Evolutionary conservation across 2,888 invertebrate genomes (phyloP).

Genomic region (Serrognathus titanus): DNA sequence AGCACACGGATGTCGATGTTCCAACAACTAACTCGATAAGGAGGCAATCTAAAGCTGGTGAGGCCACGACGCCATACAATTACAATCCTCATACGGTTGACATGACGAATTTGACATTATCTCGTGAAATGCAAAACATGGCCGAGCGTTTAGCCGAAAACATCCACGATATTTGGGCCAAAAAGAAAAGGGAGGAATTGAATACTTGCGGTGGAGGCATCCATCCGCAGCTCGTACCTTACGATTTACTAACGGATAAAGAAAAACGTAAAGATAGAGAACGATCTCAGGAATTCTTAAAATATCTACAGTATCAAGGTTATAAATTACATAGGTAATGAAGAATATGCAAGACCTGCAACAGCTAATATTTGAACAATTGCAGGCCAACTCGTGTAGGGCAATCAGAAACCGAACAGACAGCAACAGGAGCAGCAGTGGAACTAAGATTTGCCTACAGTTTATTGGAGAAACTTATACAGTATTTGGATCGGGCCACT

Average conservation of each 20-base stretch:
- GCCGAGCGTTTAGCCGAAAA: conserved; percentile 96
- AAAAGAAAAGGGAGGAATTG: conserved; percentile 91
- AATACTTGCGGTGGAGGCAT: conserved; percentile 83
- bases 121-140: conserved; percentile 97
- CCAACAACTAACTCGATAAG: conserved; percentile 75
- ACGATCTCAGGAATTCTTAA: conserved; percentile 94
- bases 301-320: conserved; percentile 97
- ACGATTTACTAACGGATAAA: conserved; percentile 96
- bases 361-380: neutral
- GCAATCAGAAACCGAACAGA: conserved; percentile 70
- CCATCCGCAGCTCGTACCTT: conserved; percentile 95
- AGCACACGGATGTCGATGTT: conserved; percentile 83
- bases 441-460: conserved; percentile 97
- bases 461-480: conserved; percentile 91
- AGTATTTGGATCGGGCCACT: conserved; percentile 94
- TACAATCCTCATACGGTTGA: conserved; percentile 98
- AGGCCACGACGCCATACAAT: conserved; percentile 77
- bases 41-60: conserved; percentile 69
- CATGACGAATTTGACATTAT: conserved; percentile 95
- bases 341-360: conserved; percentile 7
- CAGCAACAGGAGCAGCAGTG: conserved; percentile 74
- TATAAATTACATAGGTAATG: conserved; percentile 78
- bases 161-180: conserved; percentile 98
- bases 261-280: conserved; percentile 97
- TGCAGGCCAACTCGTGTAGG: conserved; percentile 63